These are phyloP conservation scores for Hepsetus odoe DNA, from an alignment of 2,113 vertebrate genomes.

Conservation along the genomic window DNA sequence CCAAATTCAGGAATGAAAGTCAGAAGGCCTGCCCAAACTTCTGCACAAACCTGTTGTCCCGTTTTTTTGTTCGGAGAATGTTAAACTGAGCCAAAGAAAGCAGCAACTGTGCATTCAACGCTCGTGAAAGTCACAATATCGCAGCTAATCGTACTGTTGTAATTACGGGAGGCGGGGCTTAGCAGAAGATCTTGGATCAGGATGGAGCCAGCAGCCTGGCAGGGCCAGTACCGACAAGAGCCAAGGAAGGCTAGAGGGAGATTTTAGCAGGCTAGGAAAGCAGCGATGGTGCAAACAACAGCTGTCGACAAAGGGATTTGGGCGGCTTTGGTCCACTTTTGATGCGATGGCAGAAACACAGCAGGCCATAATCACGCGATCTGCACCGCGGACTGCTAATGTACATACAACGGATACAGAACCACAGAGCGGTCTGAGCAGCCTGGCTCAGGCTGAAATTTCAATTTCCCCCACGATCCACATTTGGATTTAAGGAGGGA, in stretches of 20 bases:
- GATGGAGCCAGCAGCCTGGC: not conserved
- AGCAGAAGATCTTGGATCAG: not conserved
- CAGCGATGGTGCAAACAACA: not conserved
- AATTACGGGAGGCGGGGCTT: constrained; percentile 36
- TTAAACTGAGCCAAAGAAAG: too few species aligned
- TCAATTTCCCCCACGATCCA: not conserved
- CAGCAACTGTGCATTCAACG: not conserved
- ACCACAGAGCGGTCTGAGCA: not conserved
- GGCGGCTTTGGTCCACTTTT: not conserved
- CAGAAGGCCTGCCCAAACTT: too few species aligned
- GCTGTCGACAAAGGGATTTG: not conserved
- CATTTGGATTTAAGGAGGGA: not conserved
- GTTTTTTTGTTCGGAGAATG: too few species aligned
- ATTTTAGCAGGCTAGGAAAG: not conserved
- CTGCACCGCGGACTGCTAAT: not conserved
- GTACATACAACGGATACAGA: not conserved
- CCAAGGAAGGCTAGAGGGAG: not conserved
- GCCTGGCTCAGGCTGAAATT: not conserved
- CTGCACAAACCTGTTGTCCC: too few species aligned
- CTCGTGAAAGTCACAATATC: constrained; percentile 26
- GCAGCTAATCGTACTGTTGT: constrained; percentile 40
- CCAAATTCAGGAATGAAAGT: too few species aligned
- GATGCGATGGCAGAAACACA: not conserved
- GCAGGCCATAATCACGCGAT: not conserved
- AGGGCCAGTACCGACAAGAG: not conserved